Percentiles rank a stretch among this genome's conserved stretches.
Evolutionary conservation across 2,113 vertebrate species (phyloP).

Genomic region (Psettodes erumei): DNA sequence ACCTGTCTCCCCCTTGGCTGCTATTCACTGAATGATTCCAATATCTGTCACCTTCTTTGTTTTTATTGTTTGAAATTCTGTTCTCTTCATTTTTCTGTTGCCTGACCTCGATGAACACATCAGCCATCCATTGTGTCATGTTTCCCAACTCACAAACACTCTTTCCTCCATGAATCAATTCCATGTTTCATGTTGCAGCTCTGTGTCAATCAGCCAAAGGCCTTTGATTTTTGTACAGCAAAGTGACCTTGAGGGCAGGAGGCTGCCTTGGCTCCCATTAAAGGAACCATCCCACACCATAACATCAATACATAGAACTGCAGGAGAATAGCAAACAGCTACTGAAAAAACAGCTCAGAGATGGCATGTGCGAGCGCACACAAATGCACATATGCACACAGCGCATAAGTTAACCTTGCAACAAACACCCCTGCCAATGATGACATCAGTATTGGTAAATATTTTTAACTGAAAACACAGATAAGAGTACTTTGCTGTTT

Average conservation of each 20-base stretch:
- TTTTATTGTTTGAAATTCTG: not conserved
- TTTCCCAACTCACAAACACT: not conserved
- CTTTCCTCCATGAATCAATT: slow-evolving; percentile 28
- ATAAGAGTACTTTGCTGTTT: slow-evolving; percentile 4
- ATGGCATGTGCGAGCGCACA: slow-evolving; percentile 10
- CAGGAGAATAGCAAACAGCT: slow-evolving; percentile 40
- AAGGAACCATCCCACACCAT: slow-evolving; percentile 15
- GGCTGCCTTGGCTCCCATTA: slow-evolving; percentile 27
- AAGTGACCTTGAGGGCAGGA: slow-evolving; percentile 52
- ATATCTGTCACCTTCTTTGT: not conserved
- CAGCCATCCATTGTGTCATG: not conserved
- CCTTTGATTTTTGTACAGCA: slow-evolving; percentile 36
- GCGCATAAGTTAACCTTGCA: slow-evolving; percentile 30
- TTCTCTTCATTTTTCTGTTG: not conserved
- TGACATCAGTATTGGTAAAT: slow-evolving; percentile 31
- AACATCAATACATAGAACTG: slow-evolving; percentile 42
- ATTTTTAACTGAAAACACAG: slow-evolving; percentile 31
- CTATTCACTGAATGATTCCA: not conserved
- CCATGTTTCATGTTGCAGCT: slow-evolving; percentile 11
- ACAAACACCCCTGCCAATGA: slow-evolving; percentile 30
- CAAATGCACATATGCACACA: slow-evolving; percentile 10
- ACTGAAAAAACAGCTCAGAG: slow-evolving; percentile 16
- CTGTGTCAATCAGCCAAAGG: slow-evolving; percentile 29
- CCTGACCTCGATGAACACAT: not conserved
- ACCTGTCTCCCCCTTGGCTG: not conserved